Percentiles rank a stretch among this genome's conserved stretches.
Conservation (phyloP, 2,888 invertebrate genomes). For the Pyrocoelia pectoralis region DNA sequence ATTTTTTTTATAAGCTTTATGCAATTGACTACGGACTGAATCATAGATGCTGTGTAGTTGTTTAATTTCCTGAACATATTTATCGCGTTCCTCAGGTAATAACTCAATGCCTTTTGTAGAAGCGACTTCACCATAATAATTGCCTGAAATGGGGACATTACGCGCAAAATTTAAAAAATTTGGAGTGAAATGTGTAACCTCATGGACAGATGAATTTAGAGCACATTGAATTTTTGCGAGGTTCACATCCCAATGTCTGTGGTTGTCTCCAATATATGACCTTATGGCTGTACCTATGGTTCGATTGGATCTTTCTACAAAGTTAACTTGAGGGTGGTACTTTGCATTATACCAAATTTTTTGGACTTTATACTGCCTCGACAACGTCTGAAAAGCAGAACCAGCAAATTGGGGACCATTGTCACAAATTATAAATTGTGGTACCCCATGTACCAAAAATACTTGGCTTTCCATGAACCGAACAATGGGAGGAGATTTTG, state of each 20-base stretch:
- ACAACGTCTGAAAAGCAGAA: constrained; percentile 13
- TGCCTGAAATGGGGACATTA: neutral
- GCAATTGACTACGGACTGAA: too few species aligned
- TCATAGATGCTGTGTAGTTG: too few species aligned
- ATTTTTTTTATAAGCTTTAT: too few species aligned
- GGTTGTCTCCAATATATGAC: constrained; percentile 40
- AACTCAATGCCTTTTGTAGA: too few species aligned
- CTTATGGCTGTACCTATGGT: constrained; percentile 37
- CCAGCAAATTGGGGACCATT: constrained; percentile 30
- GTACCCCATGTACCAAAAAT: constrained; percentile 30
- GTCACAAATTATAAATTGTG: constrained; percentile 27
- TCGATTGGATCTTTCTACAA: constrained; percentile 14
- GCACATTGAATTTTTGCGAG: neutral
- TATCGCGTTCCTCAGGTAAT: too few species aligned
- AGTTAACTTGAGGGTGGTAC: constrained; percentile 26
- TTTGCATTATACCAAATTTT: constrained; percentile 19
- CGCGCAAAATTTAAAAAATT: constrained; percentile 24
- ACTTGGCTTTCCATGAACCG: constrained; percentile 23
- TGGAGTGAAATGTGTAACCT: constrained; percentile 5
- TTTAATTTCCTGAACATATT: too few species aligned
- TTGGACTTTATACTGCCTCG: constrained; percentile 13
- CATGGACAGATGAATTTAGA: neutral
- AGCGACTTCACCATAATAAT: constrained; percentile 6
- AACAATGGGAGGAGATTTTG: neutral
- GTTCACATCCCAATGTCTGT: constrained; percentile 13